Base-by-base conservation (phyloP, 2,797 vertebrate species). In the Argya squamiceps region DNA sequence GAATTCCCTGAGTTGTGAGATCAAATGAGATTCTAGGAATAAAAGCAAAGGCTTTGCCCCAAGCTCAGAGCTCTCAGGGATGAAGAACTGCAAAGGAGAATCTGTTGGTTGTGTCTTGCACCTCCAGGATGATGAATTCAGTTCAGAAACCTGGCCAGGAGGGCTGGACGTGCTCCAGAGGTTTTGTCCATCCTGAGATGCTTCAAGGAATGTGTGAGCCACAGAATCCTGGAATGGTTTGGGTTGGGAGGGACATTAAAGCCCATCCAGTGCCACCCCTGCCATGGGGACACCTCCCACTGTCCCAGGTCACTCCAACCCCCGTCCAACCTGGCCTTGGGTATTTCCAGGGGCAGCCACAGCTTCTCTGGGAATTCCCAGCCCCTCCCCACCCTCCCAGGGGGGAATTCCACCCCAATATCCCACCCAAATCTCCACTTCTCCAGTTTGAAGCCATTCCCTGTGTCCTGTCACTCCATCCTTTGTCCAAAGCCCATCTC, bases 271-370 rank as follows among this genome's bases (percentile, higher is more conserved):
- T 7, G 6, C 12, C 67, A 44, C n/a, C 27, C n/a, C n/a, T 24
- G 75, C 75, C 27, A 5, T 12, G n/a, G 62, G 53, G 37, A 59
- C 53, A 15, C 12, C 5, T 52, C 0, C 53, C 55, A 2, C 22
- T 29, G 4, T 19, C 18, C 44, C 44, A 58, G 32, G 34, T 0
- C 15, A 14, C 11, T 67, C 82, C 68, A 8, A 23, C 0, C 12
- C 23, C 36, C 1, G 1, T 23, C 64, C 55, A 70, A 1, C 34
- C 59, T n/a, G 44, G 27, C 37, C 26, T n/a, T 10, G 62, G 44
- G 0, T 53, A 44, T 18, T 84, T 0, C 21, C 55, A 81, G 50
- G 69, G 9, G 7, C 50, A 84, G 69, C 69, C 69, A 1, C 21
- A 81, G 64, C 64, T 20, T 0, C 37, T 70, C 62, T 84, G 52